phyloP scores from a whole-genome alignment of 2,888 invertebrate genomes.

The Ectemnius lituratus region DNA sequence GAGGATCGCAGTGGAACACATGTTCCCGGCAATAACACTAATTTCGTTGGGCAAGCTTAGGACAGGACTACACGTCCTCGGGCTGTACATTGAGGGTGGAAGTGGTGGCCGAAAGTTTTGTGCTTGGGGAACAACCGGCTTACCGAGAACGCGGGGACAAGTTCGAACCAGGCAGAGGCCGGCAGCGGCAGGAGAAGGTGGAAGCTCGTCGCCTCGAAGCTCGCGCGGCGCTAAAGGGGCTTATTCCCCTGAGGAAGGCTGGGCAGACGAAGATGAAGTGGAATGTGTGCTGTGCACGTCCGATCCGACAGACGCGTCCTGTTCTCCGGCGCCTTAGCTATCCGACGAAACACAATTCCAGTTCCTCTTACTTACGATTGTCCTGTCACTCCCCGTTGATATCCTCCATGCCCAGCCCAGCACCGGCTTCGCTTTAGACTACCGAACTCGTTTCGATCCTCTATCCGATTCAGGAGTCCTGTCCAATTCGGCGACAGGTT shows the following conservation, averaged over 20 bases:
- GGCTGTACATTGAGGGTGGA: background rate
- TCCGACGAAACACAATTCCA: too few species aligned
- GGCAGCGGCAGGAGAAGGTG: conserved; percentile 16
- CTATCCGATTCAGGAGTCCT: too few species aligned
- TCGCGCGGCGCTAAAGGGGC: conserved; percentile 28
- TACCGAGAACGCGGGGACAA: conserved; percentile 9
- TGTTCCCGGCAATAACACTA: conserved; percentile 29
- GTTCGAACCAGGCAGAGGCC: too few species aligned
- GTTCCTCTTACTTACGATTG: too few species aligned
- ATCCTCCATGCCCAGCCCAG: too few species aligned
- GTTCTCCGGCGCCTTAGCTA: conserved; percentile 9
- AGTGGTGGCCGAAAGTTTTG: conserved; percentile 21
- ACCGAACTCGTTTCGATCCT: too few species aligned
- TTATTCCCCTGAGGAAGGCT: conserved; percentile 21
- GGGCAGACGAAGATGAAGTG: conserved; percentile 20
- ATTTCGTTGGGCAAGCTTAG: conserved; percentile 39
- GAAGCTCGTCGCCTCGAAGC: conserved; percentile 46
- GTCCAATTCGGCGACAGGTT: too few species aligned
- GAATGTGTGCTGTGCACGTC: conserved; percentile 33
- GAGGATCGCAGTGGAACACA: conserved; percentile 4
- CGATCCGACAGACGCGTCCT: conserved; percentile 30
- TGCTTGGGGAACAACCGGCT: conserved; percentile 18
- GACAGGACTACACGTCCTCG: conserved; percentile 6
- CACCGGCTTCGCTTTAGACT: too few species aligned
- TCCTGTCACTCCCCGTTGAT: too few species aligned